Conservation (phyloP, 1,140 invertebrate genomes). For the Phymastichus coffea region DNA sequence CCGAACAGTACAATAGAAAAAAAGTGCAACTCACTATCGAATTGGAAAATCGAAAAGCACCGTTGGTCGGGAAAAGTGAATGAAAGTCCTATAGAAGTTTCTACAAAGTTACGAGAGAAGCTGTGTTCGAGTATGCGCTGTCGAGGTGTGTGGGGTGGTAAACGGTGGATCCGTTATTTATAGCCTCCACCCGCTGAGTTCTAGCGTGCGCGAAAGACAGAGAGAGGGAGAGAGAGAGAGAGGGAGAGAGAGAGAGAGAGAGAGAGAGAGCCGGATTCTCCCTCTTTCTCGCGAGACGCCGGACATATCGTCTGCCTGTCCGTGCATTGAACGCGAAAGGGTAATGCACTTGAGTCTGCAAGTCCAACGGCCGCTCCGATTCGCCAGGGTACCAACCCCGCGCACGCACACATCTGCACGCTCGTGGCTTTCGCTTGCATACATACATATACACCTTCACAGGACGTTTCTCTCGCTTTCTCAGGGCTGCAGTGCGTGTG, state of each 20-base stretch:
- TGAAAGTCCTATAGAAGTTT: too few relatives aligned
- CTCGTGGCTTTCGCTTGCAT: not conserved
- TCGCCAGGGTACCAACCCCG: slow-evolving; percentile 42
- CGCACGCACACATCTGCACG: not conserved
- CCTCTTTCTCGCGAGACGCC: slow-evolving; percentile 37
- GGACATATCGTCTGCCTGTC: slow-evolving; percentile 40
- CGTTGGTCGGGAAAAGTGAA: too few relatives aligned
- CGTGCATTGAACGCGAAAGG: slow-evolving; percentile 45
- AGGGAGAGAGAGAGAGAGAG: not conserved
- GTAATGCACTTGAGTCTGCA: slow-evolving; percentile 42
- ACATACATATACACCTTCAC: too few relatives aligned
- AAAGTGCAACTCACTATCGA: too few relatives aligned
- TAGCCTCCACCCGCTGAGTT: slow-evolving; percentile 20
- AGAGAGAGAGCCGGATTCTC: too few relatives aligned
- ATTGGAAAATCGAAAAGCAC: too few relatives aligned
- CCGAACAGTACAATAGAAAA: too few relatives aligned
- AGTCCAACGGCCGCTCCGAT: slow-evolving; percentile 9
- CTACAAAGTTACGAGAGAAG: too few relatives aligned
- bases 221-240: too few relatives aligned
- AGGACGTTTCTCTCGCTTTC: too few relatives aligned
- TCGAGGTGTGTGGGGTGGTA: not conserved
- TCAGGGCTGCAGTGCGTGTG: slow-evolving; percentile 8
- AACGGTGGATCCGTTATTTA: slow-evolving; percentile 22
- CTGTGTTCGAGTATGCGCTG: too few relatives aligned
- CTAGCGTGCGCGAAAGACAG: not conserved